A percentile compares a stretch with the other conserved stretches of the same genome.
Conservation (phyloP, 2,113 vertebrate species). For the Noturus placidus region DNA sequence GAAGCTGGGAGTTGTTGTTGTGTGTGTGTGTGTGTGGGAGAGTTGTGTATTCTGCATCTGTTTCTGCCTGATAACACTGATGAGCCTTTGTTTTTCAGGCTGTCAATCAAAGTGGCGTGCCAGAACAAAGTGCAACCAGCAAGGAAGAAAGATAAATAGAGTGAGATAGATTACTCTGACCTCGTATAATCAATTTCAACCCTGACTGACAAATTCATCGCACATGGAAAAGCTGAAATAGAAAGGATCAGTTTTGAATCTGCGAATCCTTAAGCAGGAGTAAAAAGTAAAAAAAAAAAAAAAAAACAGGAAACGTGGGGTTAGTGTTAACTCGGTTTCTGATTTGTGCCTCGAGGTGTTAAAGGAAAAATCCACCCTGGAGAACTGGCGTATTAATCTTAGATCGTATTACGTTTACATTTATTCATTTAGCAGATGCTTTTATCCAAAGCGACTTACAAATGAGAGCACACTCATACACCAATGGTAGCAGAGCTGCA, state of each 20-base stretch:
- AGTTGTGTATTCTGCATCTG: conserved; percentile 31
- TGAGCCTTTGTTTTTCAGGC: conserved; percentile 47
- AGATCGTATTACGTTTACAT: no score
- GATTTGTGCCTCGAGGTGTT: background rate
- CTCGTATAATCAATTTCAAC: conserved; percentile 30
- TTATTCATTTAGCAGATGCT: no score
- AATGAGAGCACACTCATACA: no score
- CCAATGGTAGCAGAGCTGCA: no score
- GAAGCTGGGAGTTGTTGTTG: conserved; percentile 4
- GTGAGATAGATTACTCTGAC: conserved; percentile 30
- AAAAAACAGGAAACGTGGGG: background rate
- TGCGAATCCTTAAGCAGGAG: background rate
- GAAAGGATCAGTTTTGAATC: background rate
- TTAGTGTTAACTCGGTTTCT: background rate
- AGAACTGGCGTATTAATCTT: no score
- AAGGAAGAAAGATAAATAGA: conserved; percentile 29
- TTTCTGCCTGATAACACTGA: conserved; percentile 51
- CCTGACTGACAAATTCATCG: background rate
- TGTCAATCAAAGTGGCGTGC: conserved; percentile 41
- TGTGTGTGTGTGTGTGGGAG: conserved; percentile 16
- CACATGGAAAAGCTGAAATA: background rate
- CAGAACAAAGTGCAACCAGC: conserved; percentile 20
- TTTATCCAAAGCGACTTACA: no score
- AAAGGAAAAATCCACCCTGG: background rate
- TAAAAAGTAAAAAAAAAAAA: background rate